Conservation (phyloP, 2,888 invertebrate species). For the Orthosia incerta region DNA sequence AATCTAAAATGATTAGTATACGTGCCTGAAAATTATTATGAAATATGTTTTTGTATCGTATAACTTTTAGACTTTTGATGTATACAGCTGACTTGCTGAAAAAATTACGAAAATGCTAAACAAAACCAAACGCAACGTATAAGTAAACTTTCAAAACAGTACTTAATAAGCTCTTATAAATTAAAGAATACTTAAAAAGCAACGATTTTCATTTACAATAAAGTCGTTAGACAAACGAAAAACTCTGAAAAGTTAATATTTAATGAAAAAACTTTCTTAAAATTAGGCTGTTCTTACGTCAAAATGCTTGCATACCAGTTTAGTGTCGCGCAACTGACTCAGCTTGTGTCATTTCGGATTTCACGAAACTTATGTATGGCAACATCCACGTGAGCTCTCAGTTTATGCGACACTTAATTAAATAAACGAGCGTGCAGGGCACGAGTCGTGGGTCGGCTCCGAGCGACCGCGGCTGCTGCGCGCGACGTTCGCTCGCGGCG, state of each 20-base stretch:
- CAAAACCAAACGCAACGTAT: constrained; percentile 51
- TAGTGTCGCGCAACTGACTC: constrained; percentile 71
- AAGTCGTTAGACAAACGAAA: constrained; percentile 55
- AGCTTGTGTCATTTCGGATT: constrained; percentile 75
- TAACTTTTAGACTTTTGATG: constrained; percentile 24
- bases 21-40: not conserved
- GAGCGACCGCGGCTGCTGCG: constrained; percentile 64
- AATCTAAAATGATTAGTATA: not conserved
- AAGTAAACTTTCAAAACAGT: constrained; percentile 55
- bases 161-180: constrained; percentile 53
- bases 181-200: constrained; percentile 51
- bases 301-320: constrained; percentile 80
- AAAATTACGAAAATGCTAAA: constrained; percentile 46
- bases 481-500: constrained; percentile 84
- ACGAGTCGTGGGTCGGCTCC: constrained; percentile 67
- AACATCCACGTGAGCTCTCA: constrained; percentile 82
- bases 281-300: constrained; percentile 62
- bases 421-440: constrained; percentile 79
- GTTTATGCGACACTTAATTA: constrained; percentile 88
- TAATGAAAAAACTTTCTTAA: constrained; percentile 69
- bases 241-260: constrained; percentile 61
- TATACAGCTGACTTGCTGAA: constrained; percentile 23
- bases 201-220: constrained; percentile 52
- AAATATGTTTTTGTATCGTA: not conserved
- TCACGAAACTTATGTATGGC: constrained; percentile 72